These are phyloP conservation scores for Benthosema pterotum DNA, from an alignment of 2,797 vertebrate genomes.

Conservation along the genomic window DNA sequence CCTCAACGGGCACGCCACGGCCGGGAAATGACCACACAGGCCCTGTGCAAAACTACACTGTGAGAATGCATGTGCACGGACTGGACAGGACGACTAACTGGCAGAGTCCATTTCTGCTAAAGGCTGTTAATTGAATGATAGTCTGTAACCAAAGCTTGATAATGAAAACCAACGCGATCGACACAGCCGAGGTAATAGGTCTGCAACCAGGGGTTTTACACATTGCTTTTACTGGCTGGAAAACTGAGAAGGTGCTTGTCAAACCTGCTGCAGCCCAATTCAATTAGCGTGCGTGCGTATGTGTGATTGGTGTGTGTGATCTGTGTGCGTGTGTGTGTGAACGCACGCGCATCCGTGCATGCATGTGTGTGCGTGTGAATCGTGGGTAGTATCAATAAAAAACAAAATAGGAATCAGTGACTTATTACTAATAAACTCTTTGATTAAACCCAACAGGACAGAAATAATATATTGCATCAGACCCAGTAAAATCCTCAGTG, in stretches of 20 bases:
- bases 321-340: neutral
- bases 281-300: neutral
- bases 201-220: conserved; percentile 14
- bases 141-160: conserved; percentile 46
- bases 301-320: conserved; percentile 3
- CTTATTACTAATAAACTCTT: conserved; percentile 20
- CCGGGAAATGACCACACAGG: conserved; percentile 13
- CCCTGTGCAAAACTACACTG: neutral
- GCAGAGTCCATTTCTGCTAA: conserved; percentile 28
- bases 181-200: conserved; percentile 33
- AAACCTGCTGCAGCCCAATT: conserved; percentile 24
- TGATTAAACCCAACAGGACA: conserved; percentile 26
- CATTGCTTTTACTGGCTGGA: conserved; percentile 14
- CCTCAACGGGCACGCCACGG: conserved; percentile 18
- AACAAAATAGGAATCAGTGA: neutral
- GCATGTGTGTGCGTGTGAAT: too few relatives aligned
- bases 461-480: conserved; percentile 43
- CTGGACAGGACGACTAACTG: conserved; percentile 14
- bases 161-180: conserved; percentile 40
- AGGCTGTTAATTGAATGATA: conserved; percentile 49
- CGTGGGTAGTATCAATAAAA: too few relatives aligned
- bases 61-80: conserved; percentile 5
- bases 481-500: too few relatives aligned
- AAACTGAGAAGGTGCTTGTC: conserved; percentile 15
- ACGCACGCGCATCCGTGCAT: too few relatives aligned